Base-by-base conservation (phyloP, 1,140 invertebrate species). In the Bombus sylvicola region DNA sequence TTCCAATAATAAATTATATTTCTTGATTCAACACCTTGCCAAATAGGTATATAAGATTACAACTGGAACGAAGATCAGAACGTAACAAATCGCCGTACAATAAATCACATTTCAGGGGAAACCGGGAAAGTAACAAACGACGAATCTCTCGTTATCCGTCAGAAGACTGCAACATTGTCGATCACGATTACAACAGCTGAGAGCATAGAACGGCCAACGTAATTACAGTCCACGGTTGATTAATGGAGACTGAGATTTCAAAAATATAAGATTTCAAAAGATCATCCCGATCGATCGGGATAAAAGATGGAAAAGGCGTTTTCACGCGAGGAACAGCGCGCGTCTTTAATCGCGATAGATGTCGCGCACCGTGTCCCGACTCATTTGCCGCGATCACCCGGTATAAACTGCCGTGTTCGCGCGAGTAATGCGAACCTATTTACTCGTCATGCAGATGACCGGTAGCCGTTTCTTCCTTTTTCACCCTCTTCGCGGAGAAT, bases 401-500 rank as follows among this genome's bases (percentile, higher is more conserved):
- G 91, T 94, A 94, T 91, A 92, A 92, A 93, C 86, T 92, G 90
- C 89, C 89, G 88, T 88, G 89, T 91, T 92, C 87, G 85, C 90
- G 82, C 86, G 75, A 85, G 89, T 93, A 93, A 94, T 93, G 91
- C 90, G 92, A 92, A 85, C 87, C 92, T 92, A 94, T 93, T 93
- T 93, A 93, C 92, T 93, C 93, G 89, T 94, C 91, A 94, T 93
- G 92, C 92, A 94, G 91, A 94, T 93, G 92, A 94, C 91, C 93
- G 87, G 92, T 93, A 93, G 93, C 90, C 81, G 90, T 87, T 87
- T 92, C 90, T 87, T 90, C 89, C 71, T 80, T 89, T 88, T 89
- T 87, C 37, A 88, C 71, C 86, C 79, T 86, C 77, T 77, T 76
- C 76, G 47, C 25, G 39, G 43, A 57, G 34, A 41, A 57, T 18